Conservation (phyloP, 2,888 invertebrate species). For the Dolomedes plantarius region DNA sequence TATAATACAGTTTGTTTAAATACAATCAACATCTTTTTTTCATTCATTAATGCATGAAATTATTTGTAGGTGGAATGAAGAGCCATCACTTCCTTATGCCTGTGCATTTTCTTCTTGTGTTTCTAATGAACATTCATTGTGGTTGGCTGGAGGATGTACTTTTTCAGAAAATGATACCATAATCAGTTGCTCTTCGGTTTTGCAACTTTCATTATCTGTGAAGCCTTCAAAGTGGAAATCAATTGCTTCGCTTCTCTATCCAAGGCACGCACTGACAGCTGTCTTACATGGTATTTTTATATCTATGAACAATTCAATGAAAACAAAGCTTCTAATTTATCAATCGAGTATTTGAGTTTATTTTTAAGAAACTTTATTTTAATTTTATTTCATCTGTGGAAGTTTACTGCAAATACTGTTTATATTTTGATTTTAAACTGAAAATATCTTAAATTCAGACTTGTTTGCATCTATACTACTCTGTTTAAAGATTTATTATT, state of each 20-base stretch:
- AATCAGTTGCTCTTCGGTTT: slow-evolving; percentile 24
- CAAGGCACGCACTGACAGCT: slow-evolving; percentile 23
- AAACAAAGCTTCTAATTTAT: too few species aligned
- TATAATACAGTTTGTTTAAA: too few species aligned
- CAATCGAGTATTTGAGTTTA: too few species aligned
- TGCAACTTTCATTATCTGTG: not conserved
- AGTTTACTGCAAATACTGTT: too few species aligned
- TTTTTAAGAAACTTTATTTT: too few species aligned
- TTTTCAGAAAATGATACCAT: not conserved
- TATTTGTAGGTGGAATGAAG: slow-evolving; percentile 4
- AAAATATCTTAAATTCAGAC: too few species aligned
- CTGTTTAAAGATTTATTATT: too few species aligned
- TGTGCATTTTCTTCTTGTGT: slow-evolving; percentile 22
- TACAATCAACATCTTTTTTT: too few species aligned
- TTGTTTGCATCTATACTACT: too few species aligned
- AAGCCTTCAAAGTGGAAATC: slow-evolving; percentile 7
- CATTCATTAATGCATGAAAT: too few species aligned
- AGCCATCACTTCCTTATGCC: not conserved
- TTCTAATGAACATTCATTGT: not conserved
- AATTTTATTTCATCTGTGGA: too few species aligned
- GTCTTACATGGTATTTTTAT: slow-evolving; percentile 22
- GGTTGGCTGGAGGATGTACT: slow-evolving; percentile 29
- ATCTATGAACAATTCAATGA: not conserved
- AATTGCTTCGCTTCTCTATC: not conserved
- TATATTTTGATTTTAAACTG: too few species aligned